Evolutionary conservation across 1,140 invertebrate genomes (phyloP), one percentile per base, ranked within the genome.

Genomic region (Leguminivora glycinivorella): DNA sequence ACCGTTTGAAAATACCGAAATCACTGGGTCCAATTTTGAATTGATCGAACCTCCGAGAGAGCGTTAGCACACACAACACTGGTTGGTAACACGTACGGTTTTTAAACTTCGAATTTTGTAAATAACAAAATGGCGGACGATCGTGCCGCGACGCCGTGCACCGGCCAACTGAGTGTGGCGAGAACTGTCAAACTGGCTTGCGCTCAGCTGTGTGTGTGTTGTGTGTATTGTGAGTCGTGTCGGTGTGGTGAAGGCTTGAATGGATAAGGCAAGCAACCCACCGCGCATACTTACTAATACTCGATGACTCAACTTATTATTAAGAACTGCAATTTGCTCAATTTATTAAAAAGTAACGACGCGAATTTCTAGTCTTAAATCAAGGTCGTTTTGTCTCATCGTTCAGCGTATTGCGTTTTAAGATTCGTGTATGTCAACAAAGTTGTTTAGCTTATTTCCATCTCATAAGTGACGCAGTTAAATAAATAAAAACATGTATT

Each of bases 111-210:
- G 79, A 79, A 77, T 78, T 82, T 78, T 14, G 22, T 40, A 75
- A 80, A 75, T 81, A 79, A 79, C 80, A 84, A 86, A 74, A 84
- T 87, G 82, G 80, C 82, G 82, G 73, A 70, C 82, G 82, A 80
- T 77, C 78, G 77, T 82, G 71, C 84, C 86, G 82, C 85, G 82
- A 82, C 86, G 86, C 87, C 85, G 84, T 80, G 77, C 85, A 79
- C 83, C 85, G 85, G 83, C 84, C 81, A 84, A 90, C 88, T 89
- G 88, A 89, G 74, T 79, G 24, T 4, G 47, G 17, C 78, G 80
- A 75, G 43, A 73, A 85, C 82, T 83, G 83, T 85, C 85, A 89
- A 89, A 89, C 87, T 85, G 78, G 87, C 83, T 87, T 78, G 70
- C 66, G 66, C 73, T 72, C 74, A 75, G 78, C 58, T 80, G 70